Conservation (phyloP, 23 tunicate genomes). For the Ascidia mentula region DNA sequence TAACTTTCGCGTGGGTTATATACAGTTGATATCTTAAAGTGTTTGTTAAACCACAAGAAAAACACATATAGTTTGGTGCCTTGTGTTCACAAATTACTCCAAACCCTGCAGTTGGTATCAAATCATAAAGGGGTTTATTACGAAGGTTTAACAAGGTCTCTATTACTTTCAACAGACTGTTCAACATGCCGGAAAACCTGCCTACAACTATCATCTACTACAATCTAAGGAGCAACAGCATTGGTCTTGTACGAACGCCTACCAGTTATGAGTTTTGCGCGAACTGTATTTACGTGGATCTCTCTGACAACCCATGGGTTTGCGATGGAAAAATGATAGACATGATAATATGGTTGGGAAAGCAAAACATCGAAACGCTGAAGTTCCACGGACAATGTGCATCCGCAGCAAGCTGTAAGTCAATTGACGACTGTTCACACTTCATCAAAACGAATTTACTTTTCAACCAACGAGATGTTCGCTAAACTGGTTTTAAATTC, state of each 20-base stretch:
- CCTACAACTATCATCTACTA: conserved; percentile 20
- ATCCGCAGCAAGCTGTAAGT: conserved; percentile 9
- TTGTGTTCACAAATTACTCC: too few species aligned
- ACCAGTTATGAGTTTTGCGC: conserved; percentile 49
- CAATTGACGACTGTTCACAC: too few species aligned
- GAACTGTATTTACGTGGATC: conserved; percentile 28
- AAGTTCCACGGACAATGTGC: conserved; percentile 7
- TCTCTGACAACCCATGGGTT: conserved; percentile 61
- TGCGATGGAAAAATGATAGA: conserved; percentile 51
- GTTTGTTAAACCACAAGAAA: too few species aligned
- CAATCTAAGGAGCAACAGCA: conserved; percentile 30
- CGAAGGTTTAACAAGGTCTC: background rate
- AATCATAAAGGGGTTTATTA: background rate
- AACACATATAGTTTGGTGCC: too few species aligned
- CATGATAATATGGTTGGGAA: conserved; percentile 54
- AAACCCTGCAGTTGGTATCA: too few species aligned
- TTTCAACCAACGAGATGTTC: too few species aligned
- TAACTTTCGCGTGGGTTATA: too few species aligned
- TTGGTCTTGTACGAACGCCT: conserved; percentile 36
- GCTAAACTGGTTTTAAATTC: too few species aligned
- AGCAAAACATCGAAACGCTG: background rate
- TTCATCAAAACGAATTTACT: too few species aligned
- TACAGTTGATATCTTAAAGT: too few species aligned
- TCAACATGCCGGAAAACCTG: conserved; percentile 53
- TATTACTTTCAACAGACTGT: conserved; percentile 36